phyloP scores from a whole-genome alignment of 2,797 vertebrate genomes.

The Rhodeus uyekii region DNA sequence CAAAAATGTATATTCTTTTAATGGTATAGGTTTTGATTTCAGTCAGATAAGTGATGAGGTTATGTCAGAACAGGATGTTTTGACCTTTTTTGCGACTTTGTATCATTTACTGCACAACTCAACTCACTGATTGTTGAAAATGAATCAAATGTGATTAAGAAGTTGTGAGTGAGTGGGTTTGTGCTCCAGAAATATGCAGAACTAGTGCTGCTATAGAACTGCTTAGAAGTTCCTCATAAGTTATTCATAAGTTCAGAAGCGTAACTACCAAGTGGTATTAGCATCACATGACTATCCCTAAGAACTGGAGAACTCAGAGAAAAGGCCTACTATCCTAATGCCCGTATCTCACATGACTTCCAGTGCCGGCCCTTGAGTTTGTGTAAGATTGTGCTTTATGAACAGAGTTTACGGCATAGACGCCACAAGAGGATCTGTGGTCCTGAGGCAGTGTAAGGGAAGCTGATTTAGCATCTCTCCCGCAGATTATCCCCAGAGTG shows the following conservation, averaged over 20 bases:
- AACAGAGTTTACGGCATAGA: constrained; percentile 11
- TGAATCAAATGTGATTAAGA: not conserved
- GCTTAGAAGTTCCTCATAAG: not conserved
- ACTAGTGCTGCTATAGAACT: not conserved
- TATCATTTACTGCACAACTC: not conserved
- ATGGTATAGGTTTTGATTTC: not conserved
- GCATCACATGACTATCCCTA: not conserved
- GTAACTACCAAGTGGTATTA: constrained; percentile 1
- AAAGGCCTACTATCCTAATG: constrained; percentile 21
- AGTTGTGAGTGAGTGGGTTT: not conserved
- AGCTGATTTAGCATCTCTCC: constrained; percentile 55
- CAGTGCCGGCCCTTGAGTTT: not conserved
- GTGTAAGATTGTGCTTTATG: constrained; percentile 3
- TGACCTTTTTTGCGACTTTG: not conserved
- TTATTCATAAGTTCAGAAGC: not conserved
- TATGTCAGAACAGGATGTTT: not conserved
- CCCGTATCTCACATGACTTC: not conserved
- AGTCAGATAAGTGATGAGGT: not conserved
- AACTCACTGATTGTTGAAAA: not conserved
- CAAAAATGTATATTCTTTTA: not conserved
- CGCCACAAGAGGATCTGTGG: constrained; percentile 32
- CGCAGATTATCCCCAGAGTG: constrained; percentile 53
- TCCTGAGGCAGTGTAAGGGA: constrained; percentile 40
- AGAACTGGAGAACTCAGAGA: not conserved
- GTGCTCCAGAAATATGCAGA: not conserved